phyloP scores from a whole-genome alignment of 1,140 invertebrate species.

The Eupristina koningsbergeri region DNA sequence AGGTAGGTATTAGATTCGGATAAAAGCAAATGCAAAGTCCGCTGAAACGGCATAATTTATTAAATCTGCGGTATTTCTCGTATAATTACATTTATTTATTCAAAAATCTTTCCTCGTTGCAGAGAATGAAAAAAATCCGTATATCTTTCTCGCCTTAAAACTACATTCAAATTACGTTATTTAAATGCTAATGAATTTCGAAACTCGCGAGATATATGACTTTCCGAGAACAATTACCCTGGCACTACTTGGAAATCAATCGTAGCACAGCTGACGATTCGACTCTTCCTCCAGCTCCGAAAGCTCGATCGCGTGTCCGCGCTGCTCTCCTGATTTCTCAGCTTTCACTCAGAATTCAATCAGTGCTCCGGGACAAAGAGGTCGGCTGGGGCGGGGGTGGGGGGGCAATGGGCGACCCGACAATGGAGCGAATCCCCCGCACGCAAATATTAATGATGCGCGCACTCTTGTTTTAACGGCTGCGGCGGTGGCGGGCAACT shows the following conservation, averaged over 20 bases:
- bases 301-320: background rate
- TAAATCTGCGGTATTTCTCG: background rate
- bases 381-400: background rate
- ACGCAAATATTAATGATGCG: background rate
- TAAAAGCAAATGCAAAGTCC: background rate
- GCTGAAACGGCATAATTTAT: background rate
- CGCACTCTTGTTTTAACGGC: constrained; percentile 20
- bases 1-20: background rate
- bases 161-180: constrained; percentile 25
- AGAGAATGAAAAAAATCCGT: background rate
- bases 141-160: background rate
- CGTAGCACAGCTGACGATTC: background rate
- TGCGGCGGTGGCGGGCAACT: constrained; percentile 33
- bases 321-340: constrained; percentile 15
- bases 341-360: constrained; percentile 17
- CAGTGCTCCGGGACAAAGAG: background rate
- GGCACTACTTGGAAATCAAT: constrained; percentile 24
- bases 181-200: constrained; percentile 38
- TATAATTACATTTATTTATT: constrained; percentile 8
- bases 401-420: background rate
- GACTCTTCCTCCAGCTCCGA: background rate
- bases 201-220: constrained; percentile 21
- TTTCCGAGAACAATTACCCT: constrained; percentile 27
- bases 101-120: constrained; percentile 1
- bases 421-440: no score